phyloP scores from a whole-genome alignment of 2,888 invertebrate genomes.

The Tubiluchus corallicola region DNA sequence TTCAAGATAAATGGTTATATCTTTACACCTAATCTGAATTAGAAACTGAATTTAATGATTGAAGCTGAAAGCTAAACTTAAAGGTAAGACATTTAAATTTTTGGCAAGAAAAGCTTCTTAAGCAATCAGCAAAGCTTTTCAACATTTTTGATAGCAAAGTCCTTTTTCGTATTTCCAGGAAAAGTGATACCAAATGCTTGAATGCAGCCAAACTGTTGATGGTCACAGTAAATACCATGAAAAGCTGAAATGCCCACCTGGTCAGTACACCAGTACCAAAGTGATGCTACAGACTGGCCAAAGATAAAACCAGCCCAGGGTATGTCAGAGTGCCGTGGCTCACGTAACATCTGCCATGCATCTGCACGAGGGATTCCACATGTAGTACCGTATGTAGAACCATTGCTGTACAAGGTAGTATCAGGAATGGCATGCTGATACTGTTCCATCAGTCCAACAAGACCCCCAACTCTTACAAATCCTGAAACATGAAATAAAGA shows the following conservation, averaged over 20 bases:
- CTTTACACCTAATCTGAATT: too few relatives aligned
- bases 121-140: too few relatives aligned
- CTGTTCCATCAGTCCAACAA: slow-evolving; percentile 23
- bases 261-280: slow-evolving; percentile 30
- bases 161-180: too few relatives aligned
- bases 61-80: too few relatives aligned
- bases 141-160: too few relatives aligned
- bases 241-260: slow-evolving; percentile 23
- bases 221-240: too few relatives aligned
- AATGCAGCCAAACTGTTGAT: too few relatives aligned
- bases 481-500: slow-evolving; percentile 20
- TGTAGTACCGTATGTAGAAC: slow-evolving; percentile 12
- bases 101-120: too few relatives aligned
- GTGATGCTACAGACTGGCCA: slow-evolving; percentile 27
- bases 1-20: too few relatives aligned
- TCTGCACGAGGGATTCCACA: slow-evolving; percentile 24
- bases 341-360: slow-evolving; percentile 25
- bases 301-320: slow-evolving; percentile 29
- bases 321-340: slow-evolving; percentile 23
- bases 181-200: too few relatives aligned
- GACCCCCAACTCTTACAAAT: slow-evolving; percentile 30
- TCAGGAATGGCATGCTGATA: slow-evolving; percentile 26
- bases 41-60: too few relatives aligned
- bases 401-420: not conserved
- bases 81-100: too few relatives aligned